Evolutionary conservation across 2,888 invertebrate genomes (phyloP).

Genomic region (Ypsolopha sequella): DNA sequence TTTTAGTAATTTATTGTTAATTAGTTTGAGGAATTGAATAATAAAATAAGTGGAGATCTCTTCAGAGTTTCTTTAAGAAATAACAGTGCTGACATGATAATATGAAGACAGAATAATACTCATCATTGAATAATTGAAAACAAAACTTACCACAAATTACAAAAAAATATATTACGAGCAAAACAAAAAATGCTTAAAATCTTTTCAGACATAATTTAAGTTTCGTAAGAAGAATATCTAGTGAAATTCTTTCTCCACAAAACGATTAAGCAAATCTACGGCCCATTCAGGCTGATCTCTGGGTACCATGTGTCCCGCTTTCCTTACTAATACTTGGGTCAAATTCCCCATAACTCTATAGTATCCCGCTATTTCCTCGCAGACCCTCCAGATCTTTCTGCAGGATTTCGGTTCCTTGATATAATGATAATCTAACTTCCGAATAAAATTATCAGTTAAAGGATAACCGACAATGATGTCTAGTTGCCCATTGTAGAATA

Average conservation of each 20-base stretch:
- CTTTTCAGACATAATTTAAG: background rate
- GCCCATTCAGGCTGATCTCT: constrained; percentile 72
- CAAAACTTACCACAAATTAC: background rate
- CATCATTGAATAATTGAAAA: background rate
- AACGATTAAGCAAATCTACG: constrained; percentile 66
- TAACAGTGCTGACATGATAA: no score
- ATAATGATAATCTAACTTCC: constrained; percentile 74
- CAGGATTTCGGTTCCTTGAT: constrained; percentile 70
- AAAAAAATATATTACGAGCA: background rate
- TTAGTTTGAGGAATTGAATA: constrained; percentile 19
- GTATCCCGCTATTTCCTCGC: constrained; percentile 78
- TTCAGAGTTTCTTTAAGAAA: background rate
- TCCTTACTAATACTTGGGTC: constrained; percentile 78
- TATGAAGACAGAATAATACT: no score
- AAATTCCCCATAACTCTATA: constrained; percentile 77
- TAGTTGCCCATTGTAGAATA: constrained; percentile 77
- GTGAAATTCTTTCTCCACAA: constrained; percentile 42
- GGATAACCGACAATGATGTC: constrained; percentile 75
- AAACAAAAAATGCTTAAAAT: background rate
- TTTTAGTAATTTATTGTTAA: constrained; percentile 25
- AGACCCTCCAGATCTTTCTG: constrained; percentile 76
- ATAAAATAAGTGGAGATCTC: background rate
- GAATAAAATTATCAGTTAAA: constrained; percentile 74
- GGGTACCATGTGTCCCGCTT: constrained; percentile 83
- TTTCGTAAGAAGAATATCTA: background rate